phyloP scores from a whole-genome alignment of 2,113 vertebrate genomes.

The Pteronura brasiliensis region DNA sequence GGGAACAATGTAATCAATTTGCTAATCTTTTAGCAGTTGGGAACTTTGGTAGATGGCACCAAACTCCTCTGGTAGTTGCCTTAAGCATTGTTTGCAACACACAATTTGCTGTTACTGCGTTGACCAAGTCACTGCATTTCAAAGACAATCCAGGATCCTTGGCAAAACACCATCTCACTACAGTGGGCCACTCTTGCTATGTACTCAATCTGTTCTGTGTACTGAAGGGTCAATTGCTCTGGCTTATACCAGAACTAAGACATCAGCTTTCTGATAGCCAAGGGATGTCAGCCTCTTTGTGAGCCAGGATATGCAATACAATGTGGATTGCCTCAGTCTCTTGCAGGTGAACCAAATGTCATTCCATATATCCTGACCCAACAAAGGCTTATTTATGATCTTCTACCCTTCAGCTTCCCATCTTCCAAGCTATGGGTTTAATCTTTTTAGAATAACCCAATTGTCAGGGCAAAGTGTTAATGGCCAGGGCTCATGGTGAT shows the following conservation, averaged over 20 bases:
- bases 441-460: background rate
- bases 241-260: background rate
- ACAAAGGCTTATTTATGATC: background rate
- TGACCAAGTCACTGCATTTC: background rate
- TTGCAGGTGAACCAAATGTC: background rate
- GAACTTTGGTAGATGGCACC: background rate
- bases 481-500: background rate
- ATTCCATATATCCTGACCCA: background rate
- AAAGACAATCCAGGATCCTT: background rate
- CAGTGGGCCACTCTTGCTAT: background rate
- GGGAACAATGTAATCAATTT: background rate
- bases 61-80: background rate
- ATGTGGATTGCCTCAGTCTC: background rate
- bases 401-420: background rate
- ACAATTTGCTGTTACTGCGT: background rate
- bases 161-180: background rate
- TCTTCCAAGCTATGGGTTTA: background rate
- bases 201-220: background rate
- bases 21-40: background rate
- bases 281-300: background rate
- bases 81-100: background rate
- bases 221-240: background rate
- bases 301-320: background rate
- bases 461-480: background rate
- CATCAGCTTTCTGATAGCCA: background rate